Evolutionary conservation across 2,113 vertebrate species (phyloP), one percentile per base, ranked within the genome.

Genomic region (Tetrax tetrax): DNA sequence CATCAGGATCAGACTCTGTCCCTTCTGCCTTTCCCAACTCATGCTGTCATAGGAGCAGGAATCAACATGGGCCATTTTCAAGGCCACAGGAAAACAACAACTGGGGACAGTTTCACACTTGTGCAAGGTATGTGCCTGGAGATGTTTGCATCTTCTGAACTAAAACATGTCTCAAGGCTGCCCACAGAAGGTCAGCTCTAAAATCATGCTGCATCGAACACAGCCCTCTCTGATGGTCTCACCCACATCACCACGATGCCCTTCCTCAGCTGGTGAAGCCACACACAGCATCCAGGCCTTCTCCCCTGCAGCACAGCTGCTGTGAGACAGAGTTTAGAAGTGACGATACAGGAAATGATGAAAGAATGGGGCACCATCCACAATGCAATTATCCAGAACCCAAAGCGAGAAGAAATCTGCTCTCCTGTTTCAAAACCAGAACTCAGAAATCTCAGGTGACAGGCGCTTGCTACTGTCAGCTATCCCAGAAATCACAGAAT

Each of bases 1-100:
- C 43, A 24, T 4, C 29, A 66, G 70, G 51, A 69, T 13, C 38
- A 65, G 60, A 68, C 33, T 88, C 43, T n/a, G 11, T 24, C 33
- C 23, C 3, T 57, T 77, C 56, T 83, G 27, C 20, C 71, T 66
- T 71, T n/a, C 75, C 31, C n/a, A 57, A 2, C 12, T 37, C 63
- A 37, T 9, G 12, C 5, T 12, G 37, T 19, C 47, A 53, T 17
- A 28, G 13, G 41, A 82, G 22, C 17, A 20, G 25, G 37, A 83
- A 48, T 18, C 10, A 21, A n/a, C 11, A 8, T 0, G 0, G 29
- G 10, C 12, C 37, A 14, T n/a, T 27, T 33, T 3, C 24, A 53
- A 48, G 33, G 76, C 22, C 37, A 48, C 69, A 25, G 33, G 27
- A 15, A 27, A n/a, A 28, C 13, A 51, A 47, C 1, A 9, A 38